Conservation (phyloP, 2,888 invertebrate genomes). For the Tipula unca region DNA sequence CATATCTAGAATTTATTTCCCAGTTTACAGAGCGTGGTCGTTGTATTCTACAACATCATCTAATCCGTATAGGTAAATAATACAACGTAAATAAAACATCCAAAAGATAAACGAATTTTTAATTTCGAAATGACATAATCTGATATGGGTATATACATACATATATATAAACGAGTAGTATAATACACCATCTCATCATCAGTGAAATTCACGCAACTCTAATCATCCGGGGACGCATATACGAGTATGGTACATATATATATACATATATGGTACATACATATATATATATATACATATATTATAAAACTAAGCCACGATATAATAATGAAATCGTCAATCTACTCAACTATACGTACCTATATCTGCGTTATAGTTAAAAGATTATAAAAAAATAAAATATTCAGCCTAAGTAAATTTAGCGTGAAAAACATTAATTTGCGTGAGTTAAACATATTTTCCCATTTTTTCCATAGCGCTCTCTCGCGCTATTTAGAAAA, state of each 20-base stretch:
- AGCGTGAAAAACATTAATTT: not conserved
- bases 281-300: not conserved
- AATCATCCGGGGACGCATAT: not conserved
- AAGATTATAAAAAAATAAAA: not conserved
- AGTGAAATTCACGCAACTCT: not conserved
- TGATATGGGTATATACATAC: not conserved
- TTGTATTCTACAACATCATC: not conserved
- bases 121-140: not conserved
- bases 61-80: not conserved
- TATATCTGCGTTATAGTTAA: not conserved
- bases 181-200: not conserved
- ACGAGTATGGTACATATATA: not conserved
- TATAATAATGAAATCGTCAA: no score
- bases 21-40: not conserved
- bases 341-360: not conserved
- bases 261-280: not conserved
- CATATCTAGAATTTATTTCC: not conserved
- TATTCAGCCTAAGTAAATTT: not conserved
- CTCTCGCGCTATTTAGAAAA: not conserved
- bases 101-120: not conserved
- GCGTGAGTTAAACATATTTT: constrained; percentile 14
- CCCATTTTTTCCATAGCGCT: no score
- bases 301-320: not conserved
- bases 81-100: not conserved
- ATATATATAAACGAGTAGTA: no score